phyloP scores from a whole-genome alignment of 2,797 vertebrate species.

The Todus mexicanus region DNA sequence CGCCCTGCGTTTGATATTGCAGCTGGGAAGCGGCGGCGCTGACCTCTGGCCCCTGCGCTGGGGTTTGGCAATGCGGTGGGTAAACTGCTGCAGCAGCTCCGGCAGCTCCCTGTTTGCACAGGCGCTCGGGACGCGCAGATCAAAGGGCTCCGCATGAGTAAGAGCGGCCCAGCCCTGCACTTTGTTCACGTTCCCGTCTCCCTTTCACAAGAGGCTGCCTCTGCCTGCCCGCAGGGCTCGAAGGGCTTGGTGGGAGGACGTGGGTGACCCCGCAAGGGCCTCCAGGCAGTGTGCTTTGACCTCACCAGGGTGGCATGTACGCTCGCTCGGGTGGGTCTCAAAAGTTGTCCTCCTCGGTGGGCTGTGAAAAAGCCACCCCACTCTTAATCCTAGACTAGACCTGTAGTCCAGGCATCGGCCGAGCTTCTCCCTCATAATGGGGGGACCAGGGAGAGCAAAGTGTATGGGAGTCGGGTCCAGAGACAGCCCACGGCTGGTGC shows the following conservation, averaged over 20 bases:
- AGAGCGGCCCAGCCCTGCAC: not conserved
- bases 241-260: not conserved
- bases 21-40: not conserved
- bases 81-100: conserved; percentile 29
- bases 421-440: not conserved
- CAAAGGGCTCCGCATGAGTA: conserved; percentile 63
- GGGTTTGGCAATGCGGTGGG: not conserved
- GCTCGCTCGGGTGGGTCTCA: not conserved
- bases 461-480: not conserved
- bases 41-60: conserved; percentile 36
- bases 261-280: not conserved
- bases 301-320: not conserved
- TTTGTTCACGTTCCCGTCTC: conserved; percentile 14
- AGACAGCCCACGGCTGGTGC: not conserved
- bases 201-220: not conserved
- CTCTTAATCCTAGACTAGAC: not conserved
- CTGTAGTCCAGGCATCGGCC: not conserved
- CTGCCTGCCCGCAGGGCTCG: conserved; percentile 47
- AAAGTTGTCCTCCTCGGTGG: not conserved
- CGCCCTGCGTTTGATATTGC: not conserved
- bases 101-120: conserved; percentile 61
- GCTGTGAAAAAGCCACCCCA: not conserved
- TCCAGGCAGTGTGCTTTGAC: not conserved
- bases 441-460: not conserved
- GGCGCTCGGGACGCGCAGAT: conserved; percentile 33